Conservation (phyloP, 2,113 vertebrate genomes). For the Psilopsiagon aurifrons region DNA sequence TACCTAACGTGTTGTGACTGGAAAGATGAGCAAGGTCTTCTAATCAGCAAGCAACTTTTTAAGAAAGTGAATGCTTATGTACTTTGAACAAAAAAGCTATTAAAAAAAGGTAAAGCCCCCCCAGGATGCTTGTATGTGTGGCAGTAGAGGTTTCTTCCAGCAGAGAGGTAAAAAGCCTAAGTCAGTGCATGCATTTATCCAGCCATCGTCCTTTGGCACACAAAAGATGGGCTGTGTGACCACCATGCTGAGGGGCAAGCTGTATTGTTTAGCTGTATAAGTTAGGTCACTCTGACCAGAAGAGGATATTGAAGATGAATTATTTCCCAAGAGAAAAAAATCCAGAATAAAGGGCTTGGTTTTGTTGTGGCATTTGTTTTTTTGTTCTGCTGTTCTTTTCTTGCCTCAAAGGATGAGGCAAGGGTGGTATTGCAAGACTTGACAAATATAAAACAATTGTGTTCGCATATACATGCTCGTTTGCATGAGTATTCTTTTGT, state of each 20-base stretch:
- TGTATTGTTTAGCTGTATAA: not conserved
- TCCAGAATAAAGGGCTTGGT: not conserved
- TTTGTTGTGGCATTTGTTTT: not conserved
- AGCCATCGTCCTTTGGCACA: not conserved
- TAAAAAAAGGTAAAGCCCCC: not conserved
- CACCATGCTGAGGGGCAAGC: not conserved
- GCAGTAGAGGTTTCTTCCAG: not conserved
- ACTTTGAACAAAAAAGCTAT: not conserved
- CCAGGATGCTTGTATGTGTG: not conserved
- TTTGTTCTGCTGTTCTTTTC: not conserved
- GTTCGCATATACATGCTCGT: fast-evolving
- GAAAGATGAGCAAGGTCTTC: not conserved
- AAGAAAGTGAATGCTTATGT: not conserved
- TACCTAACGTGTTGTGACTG: not conserved
- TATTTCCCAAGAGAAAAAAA: not conserved
- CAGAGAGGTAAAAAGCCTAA: not conserved
- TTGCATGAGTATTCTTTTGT: not conserved
- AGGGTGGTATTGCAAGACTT: not conserved
- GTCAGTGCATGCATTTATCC: not conserved
- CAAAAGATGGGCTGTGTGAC: not conserved
- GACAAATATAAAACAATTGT: not conserved
- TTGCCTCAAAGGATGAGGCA: not conserved
- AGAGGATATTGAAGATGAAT: not conserved
- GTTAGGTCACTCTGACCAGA: not conserved
- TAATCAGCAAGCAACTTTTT: not conserved